Evolutionary conservation across 1,140 invertebrate species (phyloP), one percentile per base, ranked within the genome.

Genomic region (Papilio helenus): DNA sequence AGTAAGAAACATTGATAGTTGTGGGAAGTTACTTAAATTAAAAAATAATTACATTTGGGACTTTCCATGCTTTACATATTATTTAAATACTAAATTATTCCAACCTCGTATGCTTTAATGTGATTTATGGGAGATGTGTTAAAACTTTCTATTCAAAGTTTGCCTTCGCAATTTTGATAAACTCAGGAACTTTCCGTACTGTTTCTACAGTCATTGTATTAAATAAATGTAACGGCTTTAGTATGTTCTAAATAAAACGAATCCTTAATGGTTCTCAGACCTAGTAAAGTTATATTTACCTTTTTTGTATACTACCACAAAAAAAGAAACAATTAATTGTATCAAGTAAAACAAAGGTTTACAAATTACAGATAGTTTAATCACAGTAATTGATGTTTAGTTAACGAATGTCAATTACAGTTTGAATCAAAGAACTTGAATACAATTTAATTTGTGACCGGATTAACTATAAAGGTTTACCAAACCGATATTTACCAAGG

Each of bases 21-120:
- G n/a, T n/a, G n/a, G n/a, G n/a, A n/a, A n/a, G n/a, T n/a, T n/a
- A n/a, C n/a, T n/a, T n/a, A n/a, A n/a, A n/a, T n/a, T n/a, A n/a
- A n/a, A n/a, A n/a, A n/a, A n/a, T n/a, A n/a, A n/a, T 46, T 46
- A 46, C 14, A 46, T 51, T 51, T 18, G 14, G 3, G 49, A 18
- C 16, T 16, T 18, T 18, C 49, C 26, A 26, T 26, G 20, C 20
- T 16, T 68, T 68, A 68, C 20, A 68, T 68, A 68, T 26, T 44
- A 23, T 23, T 72, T 72, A 44, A 39, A 44, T 42, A 72, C n/a
- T 42, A 72, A 72, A 29, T 46, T 72, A 20, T 72, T 72, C 39
- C 8, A 46, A 44, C 3, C 23, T 46, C 20, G 72, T 73, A 49
- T 49, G 72, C 20, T 73, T 46, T 18, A 73, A 73, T 73, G 16